Conservation (phyloP, 2,113 vertebrate genomes). For the Gadus macrocephalus region DNA sequence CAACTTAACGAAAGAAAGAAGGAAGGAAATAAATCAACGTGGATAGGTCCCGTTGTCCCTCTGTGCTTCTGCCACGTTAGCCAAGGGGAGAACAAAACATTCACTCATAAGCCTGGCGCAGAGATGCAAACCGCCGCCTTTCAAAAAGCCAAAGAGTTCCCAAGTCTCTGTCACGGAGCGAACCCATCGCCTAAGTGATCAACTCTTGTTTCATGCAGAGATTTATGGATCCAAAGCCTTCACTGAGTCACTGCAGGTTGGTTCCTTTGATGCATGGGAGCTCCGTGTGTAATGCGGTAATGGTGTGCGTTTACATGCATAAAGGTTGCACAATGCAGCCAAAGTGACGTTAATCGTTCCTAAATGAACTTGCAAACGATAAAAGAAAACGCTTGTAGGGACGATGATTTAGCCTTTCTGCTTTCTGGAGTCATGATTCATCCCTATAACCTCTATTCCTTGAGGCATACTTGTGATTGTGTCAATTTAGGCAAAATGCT, state of each 20-base stretch:
- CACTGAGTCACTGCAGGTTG: conserved; percentile 21
- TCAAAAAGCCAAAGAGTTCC: no score
- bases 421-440: conserved; percentile 3
- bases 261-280: conserved; percentile 28
- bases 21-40: no score
- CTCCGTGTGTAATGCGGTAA: conserved; percentile 22
- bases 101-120: no score
- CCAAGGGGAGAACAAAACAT: no score
- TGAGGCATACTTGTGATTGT: conserved; percentile 6
- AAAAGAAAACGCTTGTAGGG: conserved; percentile 7
- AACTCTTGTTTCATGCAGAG: conserved; percentile 38
- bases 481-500: conserved; percentile 16
- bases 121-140: no score
- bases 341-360: conserved; percentile 23
- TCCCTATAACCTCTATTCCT: neutral
- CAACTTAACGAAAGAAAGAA: no score
- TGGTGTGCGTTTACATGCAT: conserved; percentile 25
- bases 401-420: conserved; percentile 11
- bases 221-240: conserved; percentile 34
- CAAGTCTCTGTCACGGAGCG: conserved; percentile 20
- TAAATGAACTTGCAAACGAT: conserved; percentile 19
- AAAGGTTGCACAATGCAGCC: conserved; percentile 1
- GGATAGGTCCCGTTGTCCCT: no score
- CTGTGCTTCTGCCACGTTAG: no score
- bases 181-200: conserved; percentile 41